Evolutionary conservation across 2,888 invertebrate species (phyloP).

Genomic region (Tryphoninae sp.): DNA sequence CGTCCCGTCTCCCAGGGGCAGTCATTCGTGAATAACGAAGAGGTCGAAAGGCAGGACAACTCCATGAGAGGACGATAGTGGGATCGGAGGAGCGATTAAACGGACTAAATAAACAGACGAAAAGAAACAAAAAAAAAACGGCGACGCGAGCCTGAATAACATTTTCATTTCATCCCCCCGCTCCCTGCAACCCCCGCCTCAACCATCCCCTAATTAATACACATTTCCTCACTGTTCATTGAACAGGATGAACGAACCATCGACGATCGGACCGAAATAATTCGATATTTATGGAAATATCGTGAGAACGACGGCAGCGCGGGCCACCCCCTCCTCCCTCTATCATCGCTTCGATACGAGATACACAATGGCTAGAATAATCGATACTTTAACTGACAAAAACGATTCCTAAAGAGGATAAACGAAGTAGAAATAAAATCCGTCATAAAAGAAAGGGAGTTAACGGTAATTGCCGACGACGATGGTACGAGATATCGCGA

Average conservation of each 20-base stretch:
- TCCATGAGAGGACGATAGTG: neutral
- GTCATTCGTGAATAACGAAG: constrained; percentile 31
- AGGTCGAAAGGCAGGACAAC: neutral
- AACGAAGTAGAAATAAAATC: constrained; percentile 10
- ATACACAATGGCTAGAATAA: constrained; percentile 45
- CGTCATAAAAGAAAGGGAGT: constrained; percentile 7
- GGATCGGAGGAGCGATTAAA: neutral
- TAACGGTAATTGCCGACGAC: constrained; percentile 25
- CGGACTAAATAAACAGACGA: neutral
- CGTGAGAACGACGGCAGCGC: constrained; percentile 34
- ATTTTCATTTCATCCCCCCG: neutral
- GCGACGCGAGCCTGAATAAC: neutral
- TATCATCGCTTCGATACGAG: neutral
- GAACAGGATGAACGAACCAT: constrained; percentile 17
- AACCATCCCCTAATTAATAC: constrained; percentile 19
- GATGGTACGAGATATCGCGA: neutral
- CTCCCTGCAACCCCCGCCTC: neutral
- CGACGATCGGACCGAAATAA: constrained; percentile 30
- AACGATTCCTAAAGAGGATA: constrained; percentile 15
- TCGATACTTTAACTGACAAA: constrained; percentile 48
- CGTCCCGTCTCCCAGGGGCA: constrained; percentile 5
- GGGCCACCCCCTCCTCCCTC: neutral
- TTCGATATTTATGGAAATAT: constrained; percentile 47
- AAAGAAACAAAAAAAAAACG: neutral
- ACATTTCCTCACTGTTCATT: constrained; percentile 34